phyloP scores from a whole-genome alignment of 2,888 invertebrate genomes.

The Rhingia campestris region DNA sequence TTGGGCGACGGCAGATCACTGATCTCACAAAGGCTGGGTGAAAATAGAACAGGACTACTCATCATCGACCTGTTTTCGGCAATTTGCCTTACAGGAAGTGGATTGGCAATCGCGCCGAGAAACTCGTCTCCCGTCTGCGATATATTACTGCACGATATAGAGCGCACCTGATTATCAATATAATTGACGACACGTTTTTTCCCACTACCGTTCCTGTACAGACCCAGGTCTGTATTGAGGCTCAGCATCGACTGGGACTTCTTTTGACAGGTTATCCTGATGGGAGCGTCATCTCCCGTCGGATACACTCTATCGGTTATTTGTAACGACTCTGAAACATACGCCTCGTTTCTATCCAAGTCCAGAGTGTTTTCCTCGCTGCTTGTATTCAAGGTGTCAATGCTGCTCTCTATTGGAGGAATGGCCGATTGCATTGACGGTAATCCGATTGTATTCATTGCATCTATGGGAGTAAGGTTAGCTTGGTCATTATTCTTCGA shows the following conservation, averaged over 20 bases:
- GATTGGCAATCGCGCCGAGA: conserved; percentile 25
- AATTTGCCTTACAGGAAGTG: conserved; percentile 43
- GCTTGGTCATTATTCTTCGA: conserved; percentile 37
- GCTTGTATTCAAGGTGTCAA: conserved; percentile 62
- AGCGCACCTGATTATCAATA: conserved; percentile 75
- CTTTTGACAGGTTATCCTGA: conserved; percentile 65
- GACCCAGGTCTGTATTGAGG: conserved; percentile 52
- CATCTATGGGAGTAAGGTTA: conserved; percentile 74
- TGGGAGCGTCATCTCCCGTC: conserved; percentile 60
- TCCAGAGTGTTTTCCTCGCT: conserved; percentile 76
- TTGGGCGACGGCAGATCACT: conserved; percentile 75
- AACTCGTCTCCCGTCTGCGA: conserved; percentile 63
- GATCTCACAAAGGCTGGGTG: conserved; percentile 77
- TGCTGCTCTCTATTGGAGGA: conserved; percentile 44
- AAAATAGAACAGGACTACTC: conserved; percentile 77
- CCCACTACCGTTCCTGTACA: conserved; percentile 20
- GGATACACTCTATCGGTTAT: conserved; percentile 79
- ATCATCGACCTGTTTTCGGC: conserved; percentile 27
- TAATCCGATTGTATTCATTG: conserved; percentile 81
- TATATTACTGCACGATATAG: conserved; percentile 76
- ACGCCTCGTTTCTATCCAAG: conserved; percentile 80
- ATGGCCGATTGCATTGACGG: conserved; percentile 67
- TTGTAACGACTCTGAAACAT: conserved; percentile 81
- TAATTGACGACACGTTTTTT: conserved; percentile 68
- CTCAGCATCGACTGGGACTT: conserved; percentile 76